phyloP scores from a whole-genome alignment of 1,140 invertebrate species.

The Trichonephila inaurata region DNA sequence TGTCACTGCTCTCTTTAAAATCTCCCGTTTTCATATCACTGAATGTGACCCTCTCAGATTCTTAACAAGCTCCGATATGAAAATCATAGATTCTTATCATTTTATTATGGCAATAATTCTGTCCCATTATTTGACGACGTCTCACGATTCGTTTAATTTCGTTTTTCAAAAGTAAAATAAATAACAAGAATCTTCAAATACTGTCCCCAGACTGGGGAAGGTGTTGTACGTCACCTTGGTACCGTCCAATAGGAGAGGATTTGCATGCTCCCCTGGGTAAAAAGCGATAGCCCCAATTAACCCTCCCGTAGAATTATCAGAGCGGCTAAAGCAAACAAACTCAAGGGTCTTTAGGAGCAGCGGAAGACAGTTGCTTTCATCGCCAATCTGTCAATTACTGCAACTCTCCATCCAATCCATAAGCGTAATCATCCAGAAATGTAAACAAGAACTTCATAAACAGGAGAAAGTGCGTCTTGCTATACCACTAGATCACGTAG shows the following conservation, averaged over 20 bases:
- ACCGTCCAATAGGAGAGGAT: neutral
- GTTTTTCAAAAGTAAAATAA: neutral
- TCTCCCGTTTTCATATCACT: neutral
- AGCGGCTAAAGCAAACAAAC: conserved; percentile 63
- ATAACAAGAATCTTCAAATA: neutral
- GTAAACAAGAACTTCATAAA: conserved; percentile 60
- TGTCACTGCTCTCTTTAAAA: neutral
- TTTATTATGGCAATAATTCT: conserved; percentile 14
- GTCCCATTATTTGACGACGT: neutral
- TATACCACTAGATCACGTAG: conserved; percentile 31
- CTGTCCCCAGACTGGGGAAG: neutral
- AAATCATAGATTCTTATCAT: neutral
- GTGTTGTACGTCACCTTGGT: conserved; percentile 15
- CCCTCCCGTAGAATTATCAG: conserved; percentile 61
- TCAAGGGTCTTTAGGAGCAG: conserved; percentile 63
- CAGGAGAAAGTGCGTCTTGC: conserved; percentile 9
- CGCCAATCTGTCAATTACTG: conserved; percentile 71
- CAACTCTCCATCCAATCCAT: conserved; percentile 50
- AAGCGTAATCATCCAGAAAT: conserved; percentile 52
- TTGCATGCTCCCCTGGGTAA: conserved; percentile 21
- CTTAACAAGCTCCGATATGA: neutral
- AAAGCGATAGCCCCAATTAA: conserved; percentile 75
- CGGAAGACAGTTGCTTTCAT: conserved; percentile 65
- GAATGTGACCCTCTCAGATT: neutral
- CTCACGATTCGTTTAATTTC: neutral